These are phyloP conservation scores for Phalacrocorax pelagicus DNA, from an alignment of 2,113 vertebrate genomes.

Conservation along the genomic window DNA sequence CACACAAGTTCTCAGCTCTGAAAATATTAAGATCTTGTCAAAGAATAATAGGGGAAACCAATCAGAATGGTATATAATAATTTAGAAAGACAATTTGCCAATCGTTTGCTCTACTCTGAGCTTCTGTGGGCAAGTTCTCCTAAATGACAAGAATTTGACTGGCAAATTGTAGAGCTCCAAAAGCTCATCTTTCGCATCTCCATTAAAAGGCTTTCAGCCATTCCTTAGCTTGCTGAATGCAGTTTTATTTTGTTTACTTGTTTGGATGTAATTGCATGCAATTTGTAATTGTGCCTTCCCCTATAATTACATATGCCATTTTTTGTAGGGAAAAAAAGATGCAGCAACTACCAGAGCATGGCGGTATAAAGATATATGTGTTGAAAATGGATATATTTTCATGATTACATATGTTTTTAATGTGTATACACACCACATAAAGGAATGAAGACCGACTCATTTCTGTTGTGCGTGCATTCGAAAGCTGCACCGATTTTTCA, in stretches of 20 bases:
- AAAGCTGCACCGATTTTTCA: neutral
- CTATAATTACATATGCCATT: constrained; percentile 54
- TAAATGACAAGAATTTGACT: constrained; percentile 57
- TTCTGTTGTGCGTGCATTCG: neutral
- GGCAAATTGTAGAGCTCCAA: constrained; percentile 54
- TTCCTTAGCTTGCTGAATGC: constrained; percentile 50
- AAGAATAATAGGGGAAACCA: neutral
- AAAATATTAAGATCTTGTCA: constrained; percentile 6
- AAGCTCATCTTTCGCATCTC: constrained; percentile 48
- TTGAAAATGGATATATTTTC: neutral
- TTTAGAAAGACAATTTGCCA: constrained; percentile 26
- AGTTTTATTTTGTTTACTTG: constrained; percentile 69
- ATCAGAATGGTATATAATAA: neutral
- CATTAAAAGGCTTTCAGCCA: constrained; percentile 59
- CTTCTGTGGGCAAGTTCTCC: constrained; percentile 8
- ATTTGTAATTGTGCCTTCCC: constrained; percentile 60
- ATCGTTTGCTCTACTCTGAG: neutral
- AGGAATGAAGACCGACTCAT: neutral
- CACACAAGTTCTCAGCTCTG: neutral
- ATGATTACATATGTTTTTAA: neutral
- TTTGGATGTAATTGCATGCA: constrained; percentile 58
- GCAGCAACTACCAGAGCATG: neutral
- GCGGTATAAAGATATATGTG: neutral
- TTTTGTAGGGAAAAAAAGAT: neutral
- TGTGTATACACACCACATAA: neutral